phyloP scores from a whole-genome alignment of 1,140 invertebrate genomes.

The Chymomyza costata region DNA sequence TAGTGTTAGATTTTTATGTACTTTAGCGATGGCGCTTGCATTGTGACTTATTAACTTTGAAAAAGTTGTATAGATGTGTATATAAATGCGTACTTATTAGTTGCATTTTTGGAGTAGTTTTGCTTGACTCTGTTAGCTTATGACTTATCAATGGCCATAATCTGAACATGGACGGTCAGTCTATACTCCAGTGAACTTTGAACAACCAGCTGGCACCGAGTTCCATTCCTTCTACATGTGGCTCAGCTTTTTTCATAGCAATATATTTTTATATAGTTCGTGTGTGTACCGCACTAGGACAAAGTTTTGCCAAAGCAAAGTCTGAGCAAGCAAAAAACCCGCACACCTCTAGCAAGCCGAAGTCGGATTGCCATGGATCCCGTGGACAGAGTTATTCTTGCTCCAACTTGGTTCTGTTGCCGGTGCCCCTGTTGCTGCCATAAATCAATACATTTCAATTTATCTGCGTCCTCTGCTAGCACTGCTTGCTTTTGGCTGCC shows the following conservation, averaged over 20 bases:
- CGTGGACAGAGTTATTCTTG: not conserved
- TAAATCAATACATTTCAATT: conserved; percentile 70
- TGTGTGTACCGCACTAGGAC: conserved; percentile 30
- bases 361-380: not conserved
- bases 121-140: conserved; percentile 19
- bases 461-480: conserved; percentile 34
- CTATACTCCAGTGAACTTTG: conserved; percentile 60
- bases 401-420: conserved; percentile 30
- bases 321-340: conserved; percentile 3
- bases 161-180: conserved; percentile 24
- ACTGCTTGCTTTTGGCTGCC: conserved; percentile 28
- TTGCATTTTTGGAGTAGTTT: conserved; percentile 12
- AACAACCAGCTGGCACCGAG: conserved; percentile 29
- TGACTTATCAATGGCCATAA: conserved; percentile 48
- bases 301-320: too few species aligned
- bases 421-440: conserved; percentile 42
- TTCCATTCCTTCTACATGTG: conserved; percentile 4
- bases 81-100: conserved; percentile 42
- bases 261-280: conserved; percentile 7
- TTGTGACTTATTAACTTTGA: conserved; percentile 69
- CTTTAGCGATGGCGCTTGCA: conserved; percentile 30
- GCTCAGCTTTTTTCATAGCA: too few species aligned
- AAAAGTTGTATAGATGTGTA: conserved; percentile 52
- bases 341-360: not conserved
- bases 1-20: too few species aligned